These are phyloP conservation scores for Sinella curviseta DNA, from an alignment of 1,140 invertebrate genomes.

Conservation along the genomic window DNA sequence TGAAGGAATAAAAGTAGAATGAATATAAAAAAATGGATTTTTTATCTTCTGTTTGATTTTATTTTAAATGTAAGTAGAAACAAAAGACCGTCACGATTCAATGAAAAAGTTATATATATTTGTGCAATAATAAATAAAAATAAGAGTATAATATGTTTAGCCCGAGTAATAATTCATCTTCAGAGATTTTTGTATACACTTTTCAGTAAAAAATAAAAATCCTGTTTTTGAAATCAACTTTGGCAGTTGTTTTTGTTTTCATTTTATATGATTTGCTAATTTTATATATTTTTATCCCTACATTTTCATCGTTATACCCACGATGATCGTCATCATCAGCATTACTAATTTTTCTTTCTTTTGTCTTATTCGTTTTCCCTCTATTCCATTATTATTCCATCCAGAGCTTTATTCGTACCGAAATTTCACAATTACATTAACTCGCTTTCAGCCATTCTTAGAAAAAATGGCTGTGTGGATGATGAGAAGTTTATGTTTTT, in stretches of 20 bases:
- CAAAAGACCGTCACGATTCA: too few relatives aligned
- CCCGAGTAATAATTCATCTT: slow-evolving; percentile 11
- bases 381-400: not conserved
- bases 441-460: too few relatives aligned
- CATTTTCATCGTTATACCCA: too few relatives aligned
- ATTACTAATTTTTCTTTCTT: not conserved
- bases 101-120: too few relatives aligned
- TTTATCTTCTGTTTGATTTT: not conserved
- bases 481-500: not conserved
- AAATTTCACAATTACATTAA: slow-evolving; percentile 19
- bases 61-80: not conserved
- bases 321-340: too few relatives aligned
- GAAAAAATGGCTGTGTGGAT: not conserved
- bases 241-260: too few relatives aligned
- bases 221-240: slow-evolving; percentile 14
- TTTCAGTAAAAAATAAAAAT: not conserved
- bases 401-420: not conserved
- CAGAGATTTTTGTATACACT: not conserved
- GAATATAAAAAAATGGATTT: too few relatives aligned
- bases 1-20: too few relatives aligned
- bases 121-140: not conserved
- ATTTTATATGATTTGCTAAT: too few relatives aligned
- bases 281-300: too few relatives aligned
- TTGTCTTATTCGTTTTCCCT: not conserved
- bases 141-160: not conserved